These are phyloP conservation scores for Bathynomus jamesi DNA, from an alignment of 1,140 invertebrate genomes.

Conservation along the genomic window DNA sequence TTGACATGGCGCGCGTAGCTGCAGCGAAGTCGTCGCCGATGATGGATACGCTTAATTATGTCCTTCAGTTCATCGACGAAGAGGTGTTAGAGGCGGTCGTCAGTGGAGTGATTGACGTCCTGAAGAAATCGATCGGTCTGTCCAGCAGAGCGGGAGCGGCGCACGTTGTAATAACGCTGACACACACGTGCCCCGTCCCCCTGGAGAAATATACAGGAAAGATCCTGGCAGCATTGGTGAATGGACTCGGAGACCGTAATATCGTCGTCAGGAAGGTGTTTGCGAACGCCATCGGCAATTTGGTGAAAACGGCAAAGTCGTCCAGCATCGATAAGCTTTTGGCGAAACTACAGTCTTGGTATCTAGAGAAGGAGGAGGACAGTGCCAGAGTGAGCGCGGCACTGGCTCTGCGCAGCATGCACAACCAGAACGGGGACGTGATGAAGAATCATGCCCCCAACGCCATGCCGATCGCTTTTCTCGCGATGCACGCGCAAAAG, in stretches of 20 bases:
- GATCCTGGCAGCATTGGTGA: conserved; percentile 64
- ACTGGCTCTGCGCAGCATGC: conserved; percentile 68
- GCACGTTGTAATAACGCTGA: conserved; percentile 70
- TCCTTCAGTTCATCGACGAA: conserved; percentile 71
- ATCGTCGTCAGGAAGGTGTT: conserved; percentile 70
- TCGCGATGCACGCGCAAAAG: conserved; percentile 78
- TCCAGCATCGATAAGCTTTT: conserved; percentile 79
- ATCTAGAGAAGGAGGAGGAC: conserved; percentile 68
- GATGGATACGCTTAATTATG: conserved; percentile 76
- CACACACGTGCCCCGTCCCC: conserved; percentile 52
- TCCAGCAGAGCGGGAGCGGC: conserved; percentile 77
- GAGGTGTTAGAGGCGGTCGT: conserved; percentile 66
- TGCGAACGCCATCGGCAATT: conserved; percentile 70
- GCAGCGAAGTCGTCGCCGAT: conserved; percentile 74
- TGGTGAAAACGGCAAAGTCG: conserved; percentile 78
- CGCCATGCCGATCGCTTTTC: conserved; percentile 72
- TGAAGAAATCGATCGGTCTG: conserved; percentile 67
- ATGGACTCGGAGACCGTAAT: conserved; percentile 75
- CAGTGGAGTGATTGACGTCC: conserved; percentile 69
- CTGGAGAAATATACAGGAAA: conserved; percentile 63
- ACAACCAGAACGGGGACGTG: conserved; percentile 71
- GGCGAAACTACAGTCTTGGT: conserved; percentile 67
- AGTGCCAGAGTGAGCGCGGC: conserved; percentile 63
- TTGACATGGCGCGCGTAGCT: conserved; percentile 52
- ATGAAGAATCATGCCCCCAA: conserved; percentile 68